Conservation (phyloP, 1,140 invertebrate genomes). For the Pseudomyrmex dendroicus region DNA sequence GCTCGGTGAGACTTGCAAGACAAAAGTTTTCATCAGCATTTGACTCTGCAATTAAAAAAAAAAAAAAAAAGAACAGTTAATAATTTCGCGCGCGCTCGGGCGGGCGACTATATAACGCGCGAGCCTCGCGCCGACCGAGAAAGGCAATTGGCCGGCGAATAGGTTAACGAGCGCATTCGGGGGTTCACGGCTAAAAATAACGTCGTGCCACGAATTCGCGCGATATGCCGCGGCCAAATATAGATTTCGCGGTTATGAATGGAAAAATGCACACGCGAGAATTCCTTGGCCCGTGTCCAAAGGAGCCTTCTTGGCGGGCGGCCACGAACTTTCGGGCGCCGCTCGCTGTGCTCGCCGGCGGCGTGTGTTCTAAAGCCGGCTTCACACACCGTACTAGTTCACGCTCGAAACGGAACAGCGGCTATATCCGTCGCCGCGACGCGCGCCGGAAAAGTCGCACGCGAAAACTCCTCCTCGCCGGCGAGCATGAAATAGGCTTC, state of each 20-base stretch:
- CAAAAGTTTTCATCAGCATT: background rate
- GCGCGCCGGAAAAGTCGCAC: constrained; percentile 22
- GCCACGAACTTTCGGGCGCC: constrained; percentile 74
- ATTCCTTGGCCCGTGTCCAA: constrained; percentile 77
- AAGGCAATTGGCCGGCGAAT: constrained; percentile 52
- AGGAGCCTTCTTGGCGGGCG: constrained; percentile 73
- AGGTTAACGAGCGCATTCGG: constrained; percentile 52
- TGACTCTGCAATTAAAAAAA: background rate
- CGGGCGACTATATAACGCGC: constrained; percentile 3
- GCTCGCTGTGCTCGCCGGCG: background rate
- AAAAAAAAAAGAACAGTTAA: background rate
- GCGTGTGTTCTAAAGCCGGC: constrained; percentile 61
- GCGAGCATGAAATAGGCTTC: constrained; percentile 24
- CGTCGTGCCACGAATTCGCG: constrained; percentile 71
- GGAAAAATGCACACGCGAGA: constrained; percentile 80
- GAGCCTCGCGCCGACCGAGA: constrained; percentile 13
- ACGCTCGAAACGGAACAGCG: constrained; percentile 53
- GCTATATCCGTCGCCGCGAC: constrained; percentile 45
- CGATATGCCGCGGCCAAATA: constrained; percentile 72
- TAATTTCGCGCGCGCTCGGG: too few species aligned
- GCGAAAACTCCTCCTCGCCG: constrained; percentile 28
- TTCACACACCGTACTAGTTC: constrained; percentile 48
- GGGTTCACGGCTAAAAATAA: constrained; percentile 72
- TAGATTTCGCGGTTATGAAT: constrained; percentile 81
- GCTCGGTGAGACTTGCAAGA: background rate